A percentile compares a stretch with the other conserved stretches of the same genome.
Conservation (phyloP, 2,797 vertebrate genomes). For the Myotis planiceps region DNA sequence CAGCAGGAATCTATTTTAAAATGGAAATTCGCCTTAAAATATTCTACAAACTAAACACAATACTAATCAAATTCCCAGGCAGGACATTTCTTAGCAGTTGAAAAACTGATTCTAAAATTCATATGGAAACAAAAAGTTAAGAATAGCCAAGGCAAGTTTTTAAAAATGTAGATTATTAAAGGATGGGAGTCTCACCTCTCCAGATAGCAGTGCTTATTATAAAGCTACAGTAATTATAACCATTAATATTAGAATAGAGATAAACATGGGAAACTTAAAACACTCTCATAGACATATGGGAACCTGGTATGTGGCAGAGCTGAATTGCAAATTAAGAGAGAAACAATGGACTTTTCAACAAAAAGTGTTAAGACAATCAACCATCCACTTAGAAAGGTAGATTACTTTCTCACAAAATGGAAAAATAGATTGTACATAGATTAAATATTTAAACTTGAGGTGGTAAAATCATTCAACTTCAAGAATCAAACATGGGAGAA, state of each 20-base stretch:
- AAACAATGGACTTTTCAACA: not conserved
- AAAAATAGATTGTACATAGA: not conserved
- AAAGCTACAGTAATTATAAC: not conserved
- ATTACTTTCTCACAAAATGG: not conserved
- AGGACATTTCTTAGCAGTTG: not conserved
- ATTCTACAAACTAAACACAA: slow-evolving; percentile 20
- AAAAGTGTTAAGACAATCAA: not conserved
- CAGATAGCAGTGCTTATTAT: not conserved
- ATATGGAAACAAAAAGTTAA: not conserved
- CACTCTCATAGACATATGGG: not conserved
- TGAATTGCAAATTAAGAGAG: not conserved
- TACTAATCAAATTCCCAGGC: not conserved
- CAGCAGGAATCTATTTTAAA: not conserved
- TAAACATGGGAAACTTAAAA: not conserved
- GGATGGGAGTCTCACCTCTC: not conserved
- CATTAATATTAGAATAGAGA: not conserved
- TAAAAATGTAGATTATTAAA: not conserved
- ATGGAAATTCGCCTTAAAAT: slow-evolving; percentile 11
- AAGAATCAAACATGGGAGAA: not conserved
- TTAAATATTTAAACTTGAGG: slow-evolving; percentile 22
- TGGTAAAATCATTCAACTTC: not conserved
- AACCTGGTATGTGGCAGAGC: not conserved
- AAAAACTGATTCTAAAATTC: slow-evolving; percentile 15
- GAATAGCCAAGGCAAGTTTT: not conserved
- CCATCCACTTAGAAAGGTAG: not conserved